Evolutionary conservation across 2,113 vertebrate genomes (phyloP).

Genomic region (Corydoras sp.): DNA sequence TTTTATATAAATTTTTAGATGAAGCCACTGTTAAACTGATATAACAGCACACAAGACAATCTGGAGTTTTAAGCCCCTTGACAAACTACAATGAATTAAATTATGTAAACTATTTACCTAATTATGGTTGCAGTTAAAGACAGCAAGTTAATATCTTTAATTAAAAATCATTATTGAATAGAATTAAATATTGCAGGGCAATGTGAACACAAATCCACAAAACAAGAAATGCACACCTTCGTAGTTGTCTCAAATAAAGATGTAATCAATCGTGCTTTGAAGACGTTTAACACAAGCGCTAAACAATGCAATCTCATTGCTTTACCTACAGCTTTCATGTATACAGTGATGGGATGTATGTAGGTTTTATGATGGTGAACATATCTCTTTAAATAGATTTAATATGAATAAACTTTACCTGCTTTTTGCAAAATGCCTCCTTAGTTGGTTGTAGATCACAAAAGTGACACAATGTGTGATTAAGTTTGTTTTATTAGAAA

Average conservation of each 20-base stretch:
- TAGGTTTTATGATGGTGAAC: conserved; percentile 49
- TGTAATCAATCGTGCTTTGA: too few relatives aligned
- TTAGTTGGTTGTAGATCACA: neutral
- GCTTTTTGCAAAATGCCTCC: conserved; percentile 46
- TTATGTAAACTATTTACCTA: conserved; percentile 1
- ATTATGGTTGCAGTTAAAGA: neutral
- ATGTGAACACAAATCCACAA: too few relatives aligned
- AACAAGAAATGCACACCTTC: too few relatives aligned
- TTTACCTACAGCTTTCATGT: conserved; percentile 26
- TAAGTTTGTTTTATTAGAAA: conserved; percentile 76
- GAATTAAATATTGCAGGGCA: too few relatives aligned
- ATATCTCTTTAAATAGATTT: conserved; percentile 63
- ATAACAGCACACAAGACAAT: too few relatives aligned
- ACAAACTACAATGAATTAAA: neutral
- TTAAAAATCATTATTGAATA: too few relatives aligned
- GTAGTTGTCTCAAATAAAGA: too few relatives aligned
- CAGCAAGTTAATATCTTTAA: neutral
- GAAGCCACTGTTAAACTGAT: too few relatives aligned
- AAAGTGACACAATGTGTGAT: conserved; percentile 43
- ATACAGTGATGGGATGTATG: conserved; percentile 32
- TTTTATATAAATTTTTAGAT: too few relatives aligned
- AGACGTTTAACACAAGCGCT: too few relatives aligned
- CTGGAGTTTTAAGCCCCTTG: too few relatives aligned
- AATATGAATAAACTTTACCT: conserved; percentile 60
- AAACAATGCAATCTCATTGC: too few relatives aligned